Percentiles rank a stretch among this genome's conserved stretches.
Conservation (phyloP, 1,140 invertebrate species). For the Homarus americanus region DNA sequence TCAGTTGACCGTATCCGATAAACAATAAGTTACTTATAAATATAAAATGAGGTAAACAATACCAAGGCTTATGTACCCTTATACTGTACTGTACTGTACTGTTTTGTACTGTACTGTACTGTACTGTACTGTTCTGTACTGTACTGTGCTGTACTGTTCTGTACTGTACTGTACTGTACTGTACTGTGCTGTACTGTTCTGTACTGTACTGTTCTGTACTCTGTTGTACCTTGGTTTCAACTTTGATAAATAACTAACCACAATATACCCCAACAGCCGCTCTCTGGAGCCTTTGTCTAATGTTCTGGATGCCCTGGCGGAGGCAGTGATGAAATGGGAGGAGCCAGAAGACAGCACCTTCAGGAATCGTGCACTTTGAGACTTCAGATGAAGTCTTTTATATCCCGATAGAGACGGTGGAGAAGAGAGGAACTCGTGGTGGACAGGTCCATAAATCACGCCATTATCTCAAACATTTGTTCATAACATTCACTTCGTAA, state of each 20-base stretch:
- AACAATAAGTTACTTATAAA: background rate
- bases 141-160: too few relatives aligned
- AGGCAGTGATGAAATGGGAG: conserved; percentile 16
- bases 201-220: too few relatives aligned
- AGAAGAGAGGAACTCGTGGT: background rate
- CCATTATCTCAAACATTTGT: too few relatives aligned
- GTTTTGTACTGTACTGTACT: too few relatives aligned
- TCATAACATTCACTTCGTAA: too few relatives aligned
- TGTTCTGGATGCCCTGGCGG: conserved; percentile 38
- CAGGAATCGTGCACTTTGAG: conserved; percentile 7
- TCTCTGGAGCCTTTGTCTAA: conserved; percentile 29
- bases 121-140: too few relatives aligned
- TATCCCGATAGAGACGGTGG: background rate
- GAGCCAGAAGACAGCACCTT: background rate
- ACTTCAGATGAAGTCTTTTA: background rate
- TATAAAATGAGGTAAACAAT: background rate
- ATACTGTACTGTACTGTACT: too few relatives aligned
- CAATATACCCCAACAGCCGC: background rate
- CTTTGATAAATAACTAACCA: background rate
- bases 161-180: too few relatives aligned
- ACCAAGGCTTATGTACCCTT: too few relatives aligned
- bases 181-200: too few relatives aligned
- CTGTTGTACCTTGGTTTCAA: too few relatives aligned
- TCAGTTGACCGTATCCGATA: background rate
- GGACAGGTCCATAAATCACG: too few relatives aligned